These are phyloP conservation scores for Paralinhomoeus sp. DNA, from an alignment of 2,888 invertebrate species.

Conservation along the genomic window DNA sequence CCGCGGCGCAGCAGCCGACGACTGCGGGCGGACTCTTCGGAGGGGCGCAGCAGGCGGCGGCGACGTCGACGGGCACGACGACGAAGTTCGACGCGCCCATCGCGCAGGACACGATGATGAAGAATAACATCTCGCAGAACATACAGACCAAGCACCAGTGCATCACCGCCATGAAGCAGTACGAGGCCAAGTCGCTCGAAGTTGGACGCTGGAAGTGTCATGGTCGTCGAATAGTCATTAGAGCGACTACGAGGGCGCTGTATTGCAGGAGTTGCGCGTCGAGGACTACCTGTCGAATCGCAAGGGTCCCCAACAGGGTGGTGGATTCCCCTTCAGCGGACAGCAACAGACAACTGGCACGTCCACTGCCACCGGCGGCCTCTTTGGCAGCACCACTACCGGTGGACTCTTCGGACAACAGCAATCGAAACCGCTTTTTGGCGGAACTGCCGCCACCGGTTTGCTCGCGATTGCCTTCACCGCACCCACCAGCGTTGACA, in stretches of 20 bases:
- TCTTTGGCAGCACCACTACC: slow-evolving; percentile 2
- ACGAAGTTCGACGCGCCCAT: slow-evolving; percentile 56
- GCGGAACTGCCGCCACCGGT: no score
- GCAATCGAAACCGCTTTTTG: no score
- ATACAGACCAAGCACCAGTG: slow-evolving; percentile 84
- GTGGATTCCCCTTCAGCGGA: no score
- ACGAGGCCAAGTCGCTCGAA: slow-evolving; percentile 75
- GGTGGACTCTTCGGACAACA: slow-evolving; percentile 3
- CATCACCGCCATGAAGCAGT: slow-evolving; percentile 96
- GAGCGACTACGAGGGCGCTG: background rate
- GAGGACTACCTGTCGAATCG: slow-evolving; percentile 78
- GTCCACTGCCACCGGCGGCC: slow-evolving; percentile 7
- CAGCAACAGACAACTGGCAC: background rate
- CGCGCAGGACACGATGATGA: slow-evolving; percentile 69
- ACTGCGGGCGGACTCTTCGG: no score
- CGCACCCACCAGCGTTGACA: no score
- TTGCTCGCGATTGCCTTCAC: no score
- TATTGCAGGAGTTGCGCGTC: slow-evolving; percentile 48
- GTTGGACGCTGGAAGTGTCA: slow-evolving; percentile 18
- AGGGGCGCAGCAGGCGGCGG: no score
- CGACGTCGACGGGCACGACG: slow-evolving; percentile 51
- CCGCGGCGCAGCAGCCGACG: no score
- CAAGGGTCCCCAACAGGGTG: slow-evolving; percentile 39
- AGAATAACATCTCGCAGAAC: slow-evolving; percentile 50
- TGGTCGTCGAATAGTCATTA: background rate